These are phyloP conservation scores for Actenoides lindsayi DNA, from an alignment of 2,113 vertebrate genomes.

Conservation along the genomic window DNA sequence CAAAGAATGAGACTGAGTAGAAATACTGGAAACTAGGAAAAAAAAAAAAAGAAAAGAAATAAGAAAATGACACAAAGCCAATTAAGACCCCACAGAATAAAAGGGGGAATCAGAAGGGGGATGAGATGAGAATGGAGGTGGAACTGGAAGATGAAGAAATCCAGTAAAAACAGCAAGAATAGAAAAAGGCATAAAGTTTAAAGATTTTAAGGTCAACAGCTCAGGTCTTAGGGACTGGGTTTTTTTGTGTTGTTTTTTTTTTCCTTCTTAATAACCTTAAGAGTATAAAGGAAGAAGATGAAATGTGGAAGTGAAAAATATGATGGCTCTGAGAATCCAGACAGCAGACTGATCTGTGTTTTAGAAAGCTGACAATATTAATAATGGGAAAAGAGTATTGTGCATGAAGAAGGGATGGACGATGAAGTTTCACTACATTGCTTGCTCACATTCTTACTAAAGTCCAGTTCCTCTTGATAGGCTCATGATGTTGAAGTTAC, in stretches of 20 bases:
- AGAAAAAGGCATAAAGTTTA: neutral
- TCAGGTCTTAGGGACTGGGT: neutral
- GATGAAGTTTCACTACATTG: neutral
- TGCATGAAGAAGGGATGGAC: neutral
- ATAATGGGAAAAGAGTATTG: neutral
- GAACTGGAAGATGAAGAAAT: slow-evolving; percentile 1
- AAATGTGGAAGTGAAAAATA: neutral
- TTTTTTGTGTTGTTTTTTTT: neutral
- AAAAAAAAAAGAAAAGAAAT: neutral
- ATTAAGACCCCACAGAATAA: neutral
- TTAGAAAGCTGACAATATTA: neutral
- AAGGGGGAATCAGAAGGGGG: neutral
- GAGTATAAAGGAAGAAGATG: neutral
- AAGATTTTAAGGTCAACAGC: neutral
- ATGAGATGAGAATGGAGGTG: neutral
- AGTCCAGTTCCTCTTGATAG: neutral
- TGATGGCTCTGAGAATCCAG: neutral
- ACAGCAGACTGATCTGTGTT: neutral
- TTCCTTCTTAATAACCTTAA: neutral
- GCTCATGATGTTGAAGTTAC: neutral
- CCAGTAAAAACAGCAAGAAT: neutral
- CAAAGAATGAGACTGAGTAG: neutral
- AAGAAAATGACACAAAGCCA: neutral
- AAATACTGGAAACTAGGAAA: neutral
- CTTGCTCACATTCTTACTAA: neutral